These are phyloP conservation scores for Proterorhinus semilunaris DNA, from an alignment of 2,113 vertebrate genomes.

Conservation along the genomic window DNA sequence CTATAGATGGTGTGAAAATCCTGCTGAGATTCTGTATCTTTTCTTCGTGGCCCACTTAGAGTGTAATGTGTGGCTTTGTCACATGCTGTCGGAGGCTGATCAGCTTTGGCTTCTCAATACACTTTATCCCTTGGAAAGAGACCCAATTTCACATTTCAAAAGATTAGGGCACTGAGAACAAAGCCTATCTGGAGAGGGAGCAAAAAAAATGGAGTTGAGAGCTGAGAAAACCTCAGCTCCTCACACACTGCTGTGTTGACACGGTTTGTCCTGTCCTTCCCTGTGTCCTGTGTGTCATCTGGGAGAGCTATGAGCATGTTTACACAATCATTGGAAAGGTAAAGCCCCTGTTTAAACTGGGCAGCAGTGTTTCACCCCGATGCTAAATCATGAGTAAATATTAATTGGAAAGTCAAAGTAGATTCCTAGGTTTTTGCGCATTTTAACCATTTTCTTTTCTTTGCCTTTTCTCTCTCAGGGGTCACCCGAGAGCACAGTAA, in stretches of 20 bases:
- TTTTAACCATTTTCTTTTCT: not conserved
- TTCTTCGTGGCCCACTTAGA: slow-evolving; percentile 64
- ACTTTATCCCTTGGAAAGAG: slow-evolving; percentile 61
- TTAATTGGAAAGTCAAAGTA: slow-evolving; percentile 11
- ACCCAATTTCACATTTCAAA: slow-evolving; percentile 66
- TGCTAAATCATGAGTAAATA: slow-evolving; percentile 20
- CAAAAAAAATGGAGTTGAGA: slow-evolving; percentile 33
- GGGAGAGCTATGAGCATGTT: slow-evolving; percentile 59
- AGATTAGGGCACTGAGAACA: slow-evolving; percentile 67
- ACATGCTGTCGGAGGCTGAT: slow-evolving; percentile 62
- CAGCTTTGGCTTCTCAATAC: slow-evolving; percentile 67
- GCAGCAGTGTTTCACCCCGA: slow-evolving; percentile 31
- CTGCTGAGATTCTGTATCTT: slow-evolving; percentile 43
- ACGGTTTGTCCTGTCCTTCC: slow-evolving; percentile 46
- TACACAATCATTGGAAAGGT: slow-evolving; percentile 39
- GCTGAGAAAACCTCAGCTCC: slow-evolving; percentile 50
- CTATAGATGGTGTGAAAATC: slow-evolving; percentile 39
- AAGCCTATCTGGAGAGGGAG: slow-evolving; percentile 52
- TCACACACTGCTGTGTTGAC: slow-evolving; percentile 70
- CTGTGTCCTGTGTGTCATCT: slow-evolving; percentile 40
- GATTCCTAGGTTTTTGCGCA: not conserved
- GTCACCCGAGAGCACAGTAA: not conserved
- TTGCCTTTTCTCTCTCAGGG: not conserved
- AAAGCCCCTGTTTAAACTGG: slow-evolving; percentile 44
- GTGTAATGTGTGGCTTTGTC: slow-evolving; percentile 64